Conservation (phyloP, 1,140 invertebrate species). For the Papilio machaon region DNA sequence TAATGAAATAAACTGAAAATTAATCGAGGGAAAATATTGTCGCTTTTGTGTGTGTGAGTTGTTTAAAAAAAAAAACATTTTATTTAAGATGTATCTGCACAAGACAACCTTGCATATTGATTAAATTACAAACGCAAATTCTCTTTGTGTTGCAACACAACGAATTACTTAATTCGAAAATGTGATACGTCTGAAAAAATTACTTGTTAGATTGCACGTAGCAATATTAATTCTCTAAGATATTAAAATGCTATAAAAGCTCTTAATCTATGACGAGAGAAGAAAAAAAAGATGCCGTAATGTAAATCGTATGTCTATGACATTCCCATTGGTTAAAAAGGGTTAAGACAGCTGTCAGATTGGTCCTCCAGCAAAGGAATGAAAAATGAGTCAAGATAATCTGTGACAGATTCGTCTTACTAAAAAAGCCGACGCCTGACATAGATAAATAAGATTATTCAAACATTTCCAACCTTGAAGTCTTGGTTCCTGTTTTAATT, state of each 20-base stretch:
- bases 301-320: conserved; percentile 73
- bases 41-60: too few species aligned
- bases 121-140: conserved; percentile 37
- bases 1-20: neutral
- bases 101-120: conserved; percentile 29
- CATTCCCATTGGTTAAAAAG: conserved; percentile 80
- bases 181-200: conserved; percentile 30
- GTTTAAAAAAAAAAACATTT: conserved; percentile 10
- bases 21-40: conserved; percentile 3
- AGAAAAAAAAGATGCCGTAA: conserved; percentile 58
- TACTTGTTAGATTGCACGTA: conserved; percentile 36
- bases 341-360: conserved; percentile 79
- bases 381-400: conserved; percentile 76
- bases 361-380: conserved; percentile 75
- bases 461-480: conserved; percentile 70
- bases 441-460: conserved; percentile 79
- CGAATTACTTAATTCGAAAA: conserved; percentile 33
- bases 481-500: conserved; percentile 77
- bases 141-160: conserved; percentile 36
- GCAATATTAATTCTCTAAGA: conserved; percentile 40
- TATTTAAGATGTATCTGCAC: neutral
- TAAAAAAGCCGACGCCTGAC: conserved; percentile 78
- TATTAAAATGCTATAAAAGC: conserved; percentile 63
- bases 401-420: conserved; percentile 79
- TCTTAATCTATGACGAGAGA: conserved; percentile 50